phyloP scores from a whole-genome alignment of 2,113 vertebrate species.

The Myiozetetes cayanensis region DNA sequence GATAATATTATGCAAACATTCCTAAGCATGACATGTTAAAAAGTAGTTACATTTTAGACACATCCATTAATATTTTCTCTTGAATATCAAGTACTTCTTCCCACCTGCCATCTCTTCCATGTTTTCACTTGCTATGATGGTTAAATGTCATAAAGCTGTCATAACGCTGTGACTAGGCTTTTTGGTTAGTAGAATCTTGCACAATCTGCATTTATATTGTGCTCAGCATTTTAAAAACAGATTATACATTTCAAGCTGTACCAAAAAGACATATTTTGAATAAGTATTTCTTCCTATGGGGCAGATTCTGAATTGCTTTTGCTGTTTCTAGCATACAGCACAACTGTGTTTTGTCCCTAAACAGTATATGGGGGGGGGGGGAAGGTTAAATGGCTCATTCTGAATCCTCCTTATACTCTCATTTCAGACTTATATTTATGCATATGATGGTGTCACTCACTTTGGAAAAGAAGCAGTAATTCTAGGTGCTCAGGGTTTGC shows the following conservation, averaged over 20 bases:
- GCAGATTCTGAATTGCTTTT: neutral
- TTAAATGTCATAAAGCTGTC: conserved; percentile 53
- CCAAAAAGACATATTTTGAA: neutral
- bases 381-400: neutral
- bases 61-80: conserved; percentile 53
- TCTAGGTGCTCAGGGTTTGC: neutral
- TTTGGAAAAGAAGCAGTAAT: neutral
- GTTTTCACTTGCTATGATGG: conserved; percentile 40
- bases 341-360: neutral
- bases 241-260: neutral
- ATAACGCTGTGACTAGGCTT: conserved; percentile 51
- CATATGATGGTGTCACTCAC: neutral
- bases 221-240: neutral
- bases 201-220: neutral
- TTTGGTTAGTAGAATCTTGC: neutral
- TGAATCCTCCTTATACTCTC: neutral
- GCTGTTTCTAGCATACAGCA: neutral
- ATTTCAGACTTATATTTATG: neutral
- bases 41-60: conserved; percentile 39
- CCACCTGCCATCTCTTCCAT: conserved; percentile 26
- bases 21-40: neutral
- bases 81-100: conserved; percentile 45
- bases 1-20: conserved; percentile 54
- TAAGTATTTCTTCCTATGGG: neutral
- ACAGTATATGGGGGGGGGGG: neutral